Conservation (phyloP, 2,797 vertebrate genomes). For the Tinamus major region DNA sequence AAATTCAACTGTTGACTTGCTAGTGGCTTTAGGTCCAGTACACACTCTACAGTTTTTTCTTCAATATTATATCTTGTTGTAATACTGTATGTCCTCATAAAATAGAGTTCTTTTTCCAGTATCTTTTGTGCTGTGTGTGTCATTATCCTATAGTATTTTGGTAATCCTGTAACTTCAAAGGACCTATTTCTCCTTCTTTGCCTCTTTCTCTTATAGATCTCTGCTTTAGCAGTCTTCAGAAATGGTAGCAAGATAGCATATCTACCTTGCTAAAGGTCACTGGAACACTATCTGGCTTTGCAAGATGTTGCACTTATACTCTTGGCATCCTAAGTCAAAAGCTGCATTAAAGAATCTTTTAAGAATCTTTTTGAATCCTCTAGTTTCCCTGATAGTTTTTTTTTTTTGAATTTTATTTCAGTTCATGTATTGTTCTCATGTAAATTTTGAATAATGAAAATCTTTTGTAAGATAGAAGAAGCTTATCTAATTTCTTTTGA, state of each 20-base stretch:
- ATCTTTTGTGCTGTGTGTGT: not conserved
- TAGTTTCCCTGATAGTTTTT: not conserved
- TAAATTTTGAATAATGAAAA: constrained; percentile 47
- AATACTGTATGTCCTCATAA: not conserved
- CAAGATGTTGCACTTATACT: constrained; percentile 17
- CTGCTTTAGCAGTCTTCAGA: not conserved
- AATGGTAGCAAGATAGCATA: not conserved
- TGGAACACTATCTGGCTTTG: constrained; percentile 26
- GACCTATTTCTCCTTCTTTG: not conserved
- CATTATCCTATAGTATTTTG: not conserved
- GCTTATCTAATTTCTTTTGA: constrained; percentile 42
- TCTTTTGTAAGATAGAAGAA: constrained; percentile 17
- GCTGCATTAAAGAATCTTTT: constrained; percentile 19
- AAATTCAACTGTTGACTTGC: not conserved
- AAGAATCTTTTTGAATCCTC: constrained; percentile 35
- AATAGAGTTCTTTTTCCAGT: not conserved
- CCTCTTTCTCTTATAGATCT: not conserved
- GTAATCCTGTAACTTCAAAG: not conserved
- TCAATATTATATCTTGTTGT: not conserved
- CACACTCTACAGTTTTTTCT: not conserved
- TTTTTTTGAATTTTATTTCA: not conserved
- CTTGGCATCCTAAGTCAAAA: constrained; percentile 56
- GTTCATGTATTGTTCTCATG: constrained; percentile 33
- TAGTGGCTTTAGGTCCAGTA: not conserved
- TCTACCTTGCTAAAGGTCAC: not conserved